Evolutionary conservation across 2,797 vertebrate genomes (phyloP).

Genomic region (Garrulus glandarius): DNA sequence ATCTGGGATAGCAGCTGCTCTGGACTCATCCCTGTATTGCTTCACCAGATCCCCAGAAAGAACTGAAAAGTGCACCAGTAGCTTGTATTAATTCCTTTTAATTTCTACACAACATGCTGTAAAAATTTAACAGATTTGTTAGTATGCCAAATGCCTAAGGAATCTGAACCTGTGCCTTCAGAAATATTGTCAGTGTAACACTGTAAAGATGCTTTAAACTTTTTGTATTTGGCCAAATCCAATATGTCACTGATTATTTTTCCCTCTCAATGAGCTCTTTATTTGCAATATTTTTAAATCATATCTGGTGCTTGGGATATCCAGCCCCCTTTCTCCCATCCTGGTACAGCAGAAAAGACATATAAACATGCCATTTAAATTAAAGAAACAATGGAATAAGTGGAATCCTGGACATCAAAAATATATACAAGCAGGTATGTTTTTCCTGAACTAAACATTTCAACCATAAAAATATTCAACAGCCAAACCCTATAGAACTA

Average conservation of each 20-base stretch:
- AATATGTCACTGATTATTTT: constrained; percentile 16
- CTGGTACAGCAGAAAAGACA: constrained; percentile 78
- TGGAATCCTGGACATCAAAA: constrained; percentile 76
- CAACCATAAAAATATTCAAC: constrained; percentile 84
- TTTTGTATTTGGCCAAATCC: constrained; percentile 30
- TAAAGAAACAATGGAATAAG: constrained; percentile 73
- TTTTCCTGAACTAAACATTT: constrained; percentile 79
- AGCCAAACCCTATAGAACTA: constrained; percentile 85
- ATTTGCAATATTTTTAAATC: constrained; percentile 50
- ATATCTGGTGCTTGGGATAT: constrained; percentile 73
- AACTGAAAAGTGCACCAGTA: constrained; percentile 60
- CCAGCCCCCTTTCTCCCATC: constrained; percentile 72
- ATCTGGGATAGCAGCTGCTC: not conserved
- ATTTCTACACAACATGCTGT: constrained; percentile 64
- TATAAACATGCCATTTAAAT: constrained; percentile 77
- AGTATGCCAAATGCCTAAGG: constrained; percentile 49
- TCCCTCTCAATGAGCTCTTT: not conserved
- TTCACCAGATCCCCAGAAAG: constrained; percentile 47
- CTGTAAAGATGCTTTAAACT: constrained; percentile 37
- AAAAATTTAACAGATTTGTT: constrained; percentile 59
- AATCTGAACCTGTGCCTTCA: constrained; percentile 43
- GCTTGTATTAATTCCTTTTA: constrained; percentile 65
- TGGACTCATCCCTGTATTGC: not conserved
- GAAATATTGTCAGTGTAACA: constrained; percentile 45
- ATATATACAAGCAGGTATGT: constrained; percentile 82